A percentile compares a stretch with the other conserved stretches of the same genome.
Evolutionary conservation across 2,113 vertebrate genomes (phyloP).

Genomic region (Sylvia atricapilla): DNA sequence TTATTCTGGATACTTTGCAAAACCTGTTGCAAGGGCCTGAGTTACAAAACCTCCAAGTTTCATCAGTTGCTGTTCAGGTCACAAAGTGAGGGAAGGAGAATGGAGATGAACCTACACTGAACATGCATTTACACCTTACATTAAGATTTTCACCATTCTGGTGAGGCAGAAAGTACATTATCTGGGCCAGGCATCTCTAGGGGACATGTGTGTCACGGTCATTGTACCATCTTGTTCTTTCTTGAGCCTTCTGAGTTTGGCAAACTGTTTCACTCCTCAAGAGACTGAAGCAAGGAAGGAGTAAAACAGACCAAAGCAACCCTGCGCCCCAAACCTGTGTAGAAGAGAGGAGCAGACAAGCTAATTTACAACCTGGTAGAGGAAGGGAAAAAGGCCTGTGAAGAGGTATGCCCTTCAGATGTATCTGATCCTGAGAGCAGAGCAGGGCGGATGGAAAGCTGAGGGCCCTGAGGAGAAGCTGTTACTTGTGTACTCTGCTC

Average conservation of each 20-base stretch:
- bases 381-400: background rate
- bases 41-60: background rate
- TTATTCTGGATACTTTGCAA: background rate
- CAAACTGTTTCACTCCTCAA: background rate
- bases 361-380: background rate
- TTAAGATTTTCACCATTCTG: background rate
- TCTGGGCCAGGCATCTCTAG: background rate
- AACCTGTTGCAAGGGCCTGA: background rate
- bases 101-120: background rate
- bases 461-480: background rate
- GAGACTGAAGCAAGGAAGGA: background rate
- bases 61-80: background rate
- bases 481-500: background rate
- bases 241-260: background rate
- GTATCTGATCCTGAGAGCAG: background rate
- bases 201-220: rapidly evolving
- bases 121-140: background rate
- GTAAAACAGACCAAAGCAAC: background rate
- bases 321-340: background rate
- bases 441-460: background rate
- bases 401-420: background rate
- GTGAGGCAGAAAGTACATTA: background rate
- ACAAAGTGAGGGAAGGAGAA: background rate
- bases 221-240: background rate
- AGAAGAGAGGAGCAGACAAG: background rate